These are phyloP conservation scores for Drosophila funebris DNA, from an alignment of 1,140 invertebrate genomes.

Conservation along the genomic window DNA sequence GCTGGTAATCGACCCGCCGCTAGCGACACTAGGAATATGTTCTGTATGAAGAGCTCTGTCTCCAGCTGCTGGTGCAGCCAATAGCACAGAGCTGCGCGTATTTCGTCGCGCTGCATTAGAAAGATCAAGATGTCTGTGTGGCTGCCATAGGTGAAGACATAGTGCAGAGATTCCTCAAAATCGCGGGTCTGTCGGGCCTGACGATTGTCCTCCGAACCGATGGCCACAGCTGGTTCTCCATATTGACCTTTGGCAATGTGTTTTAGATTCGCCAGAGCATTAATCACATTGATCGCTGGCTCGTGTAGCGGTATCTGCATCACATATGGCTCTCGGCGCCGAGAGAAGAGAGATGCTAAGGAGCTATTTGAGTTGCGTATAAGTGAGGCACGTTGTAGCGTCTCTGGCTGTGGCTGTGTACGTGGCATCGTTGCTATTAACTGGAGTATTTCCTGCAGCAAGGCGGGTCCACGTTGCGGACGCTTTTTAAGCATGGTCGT, in stretches of 20 bases:
- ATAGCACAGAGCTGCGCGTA: slow-evolving; percentile 86
- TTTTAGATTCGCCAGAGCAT: slow-evolving; percentile 85
- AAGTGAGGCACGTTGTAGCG: slow-evolving; percentile 65
- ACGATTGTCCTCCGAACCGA: slow-evolving; percentile 79
- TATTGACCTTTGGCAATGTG: slow-evolving; percentile 86
- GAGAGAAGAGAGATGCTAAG: slow-evolving; percentile 62
- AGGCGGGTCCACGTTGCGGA: slow-evolving; percentile 85
- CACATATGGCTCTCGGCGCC: slow-evolving; percentile 80
- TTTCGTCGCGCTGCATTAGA: slow-evolving; percentile 87
- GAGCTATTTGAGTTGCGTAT: slow-evolving; percentile 76
- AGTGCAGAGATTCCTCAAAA: slow-evolving; percentile 90
- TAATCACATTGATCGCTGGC: slow-evolving; percentile 86
- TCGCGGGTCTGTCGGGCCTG: slow-evolving; percentile 84
- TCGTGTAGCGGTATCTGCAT: slow-evolving; percentile 84
- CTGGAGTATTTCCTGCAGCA: slow-evolving; percentile 88
- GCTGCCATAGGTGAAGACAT: slow-evolving; percentile 89
- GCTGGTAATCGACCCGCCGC: slow-evolving; percentile 86
- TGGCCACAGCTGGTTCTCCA: slow-evolving; percentile 56
- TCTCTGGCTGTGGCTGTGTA: slow-evolving; percentile 75
- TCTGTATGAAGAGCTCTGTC: slow-evolving; percentile 88
- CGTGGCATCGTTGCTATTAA: slow-evolving; percentile 86
- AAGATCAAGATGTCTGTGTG: slow-evolving; percentile 88
- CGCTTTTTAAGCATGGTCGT: slow-evolving; percentile 40
- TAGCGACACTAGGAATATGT: slow-evolving; percentile 87
- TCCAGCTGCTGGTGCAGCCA: slow-evolving; percentile 87